Evolutionary conservation across 2,797 vertebrate genomes (phyloP), one percentile per base, ranked within the genome.

Genomic region (Pitangus sulphuratus): DNA sequence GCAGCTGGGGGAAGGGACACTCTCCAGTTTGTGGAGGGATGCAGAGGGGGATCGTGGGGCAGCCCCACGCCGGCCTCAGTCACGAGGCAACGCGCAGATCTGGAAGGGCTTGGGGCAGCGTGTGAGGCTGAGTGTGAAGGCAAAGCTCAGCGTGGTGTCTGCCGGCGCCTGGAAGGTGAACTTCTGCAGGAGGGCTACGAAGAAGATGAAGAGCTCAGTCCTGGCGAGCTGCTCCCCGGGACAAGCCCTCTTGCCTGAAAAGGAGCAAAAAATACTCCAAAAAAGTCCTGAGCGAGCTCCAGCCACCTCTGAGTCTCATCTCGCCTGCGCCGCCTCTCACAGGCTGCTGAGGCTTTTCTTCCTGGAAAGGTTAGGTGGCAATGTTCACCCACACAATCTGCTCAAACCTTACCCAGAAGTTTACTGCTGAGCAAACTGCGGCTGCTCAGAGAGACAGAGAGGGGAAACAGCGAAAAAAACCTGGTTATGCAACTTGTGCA

Each of bases 211-310:
- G 25, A 98, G 94, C 86, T 98, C 98, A 1, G 91, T 87, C 37
- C 85, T 97, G 45, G 97, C 98, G 1, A 98, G 48, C 77, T 98
- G 97, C 85, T 98, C 98, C 82, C 98, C 97, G 0, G 93, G 97
- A 84, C 99, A 99, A 3, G 89, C 98, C 48, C 98, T 96, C 71
- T 98, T 99, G 53, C 99, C 99, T 99, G 97, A 40, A 96, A 97
- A 68, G 84, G 76, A 31, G 97, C 66, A 47, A 79, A 40, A 92
- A 70, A 69, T 4, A 68, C 54, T 17, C 12, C 6, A 5, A 18
- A 4, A 0, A 5, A 75, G 20, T 40, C 22, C 15, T 0, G 0
- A 15, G 30, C 0, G 1, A 86, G 54, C 35, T 28, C 9, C 69
- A n/a, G 11, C 6, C 65, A 2, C 15, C n/a, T 3, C 64, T 10